Evolutionary conservation across 1,140 invertebrate species (phyloP).

Genomic region (Drosophila rufa): DNA sequence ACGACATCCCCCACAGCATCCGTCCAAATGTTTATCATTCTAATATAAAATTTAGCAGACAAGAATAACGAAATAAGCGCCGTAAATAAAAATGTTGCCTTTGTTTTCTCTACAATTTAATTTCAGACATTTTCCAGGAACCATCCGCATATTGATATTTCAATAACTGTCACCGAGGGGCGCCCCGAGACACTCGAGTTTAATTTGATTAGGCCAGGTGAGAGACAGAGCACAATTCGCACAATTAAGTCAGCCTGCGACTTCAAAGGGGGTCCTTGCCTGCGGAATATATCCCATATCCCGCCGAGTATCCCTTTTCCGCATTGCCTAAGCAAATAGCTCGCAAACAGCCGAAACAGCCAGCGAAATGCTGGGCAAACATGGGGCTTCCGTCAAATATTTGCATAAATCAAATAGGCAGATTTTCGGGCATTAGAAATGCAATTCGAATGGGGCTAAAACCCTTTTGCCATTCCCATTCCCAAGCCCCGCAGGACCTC

Average conservation of each 20-base stretch:
- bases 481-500: not conserved
- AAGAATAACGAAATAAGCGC: not conserved
- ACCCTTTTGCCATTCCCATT: not conserved
- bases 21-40: constrained; percentile 55
- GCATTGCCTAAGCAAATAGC: constrained; percentile 60
- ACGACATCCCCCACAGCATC: constrained; percentile 16
- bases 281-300: not conserved
- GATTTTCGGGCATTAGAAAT: constrained; percentile 61
- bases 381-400: constrained; percentile 53
- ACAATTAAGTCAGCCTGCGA: constrained; percentile 44
- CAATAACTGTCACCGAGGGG: constrained; percentile 63
- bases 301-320: constrained; percentile 32
- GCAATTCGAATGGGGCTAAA: constrained; percentile 47
- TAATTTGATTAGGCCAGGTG: constrained; percentile 69
- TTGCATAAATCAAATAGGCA: constrained; percentile 77
- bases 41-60: constrained; percentile 42
- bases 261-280: constrained; percentile 52
- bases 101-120: constrained; percentile 63
- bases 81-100: constrained; percentile 36
- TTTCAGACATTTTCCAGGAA: constrained; percentile 43
- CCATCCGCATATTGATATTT: constrained; percentile 64
- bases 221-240: not conserved
- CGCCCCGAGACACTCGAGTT: constrained; percentile 52
- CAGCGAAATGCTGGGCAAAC: constrained; percentile 62
- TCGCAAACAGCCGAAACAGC: not conserved